A percentile compares a stretch with the other conserved stretches of the same genome.
Evolutionary conservation across 2,888 invertebrate genomes (phyloP).

Genomic region (Gordius sp.): DNA sequence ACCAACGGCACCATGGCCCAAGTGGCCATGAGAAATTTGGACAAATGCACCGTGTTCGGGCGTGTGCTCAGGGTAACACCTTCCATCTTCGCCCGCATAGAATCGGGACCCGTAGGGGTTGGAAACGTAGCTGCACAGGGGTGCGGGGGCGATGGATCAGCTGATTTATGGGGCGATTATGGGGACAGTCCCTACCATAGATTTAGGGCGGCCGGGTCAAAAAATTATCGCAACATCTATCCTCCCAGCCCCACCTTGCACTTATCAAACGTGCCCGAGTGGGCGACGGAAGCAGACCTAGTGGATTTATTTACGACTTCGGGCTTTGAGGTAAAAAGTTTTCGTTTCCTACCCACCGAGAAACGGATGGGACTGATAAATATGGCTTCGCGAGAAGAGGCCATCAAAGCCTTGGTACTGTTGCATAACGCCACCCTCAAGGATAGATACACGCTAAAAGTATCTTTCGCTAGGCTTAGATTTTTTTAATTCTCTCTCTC

Average conservation of each 20-base stretch:
- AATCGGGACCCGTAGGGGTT: too few relatives aligned
- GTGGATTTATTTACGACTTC: neutral
- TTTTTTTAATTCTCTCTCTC: too few relatives aligned
- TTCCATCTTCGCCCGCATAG: neutral
- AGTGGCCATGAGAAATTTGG: neutral
- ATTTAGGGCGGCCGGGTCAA: conserved; percentile 99
- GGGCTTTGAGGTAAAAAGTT: neutral
- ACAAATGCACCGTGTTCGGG: neutral
- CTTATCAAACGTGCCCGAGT: conserved; percentile 78
- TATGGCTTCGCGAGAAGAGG: neutral
- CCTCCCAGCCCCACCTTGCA: conserved; percentile 93
- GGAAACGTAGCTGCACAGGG: too few relatives aligned
- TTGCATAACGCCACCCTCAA: neutral
- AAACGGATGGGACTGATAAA: conserved; percentile 7
- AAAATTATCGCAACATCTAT: conserved; percentile 99
- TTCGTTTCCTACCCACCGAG: too few relatives aligned
- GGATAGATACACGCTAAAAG: neutral
- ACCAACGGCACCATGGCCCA: neutral
- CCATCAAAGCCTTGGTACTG: neutral
- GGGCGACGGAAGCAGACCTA: neutral
- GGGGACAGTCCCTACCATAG: conserved; percentile 74
- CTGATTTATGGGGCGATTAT: too few relatives aligned
- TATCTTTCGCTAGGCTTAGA: neutral
- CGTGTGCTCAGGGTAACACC: neutral
- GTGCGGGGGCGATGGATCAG: too few relatives aligned